A percentile compares a stretch with the other conserved stretches of the same genome.
phyloP scores from a whole-genome alignment of 1,140 invertebrate species.

The Lordiphosa clarofinis region DNA sequence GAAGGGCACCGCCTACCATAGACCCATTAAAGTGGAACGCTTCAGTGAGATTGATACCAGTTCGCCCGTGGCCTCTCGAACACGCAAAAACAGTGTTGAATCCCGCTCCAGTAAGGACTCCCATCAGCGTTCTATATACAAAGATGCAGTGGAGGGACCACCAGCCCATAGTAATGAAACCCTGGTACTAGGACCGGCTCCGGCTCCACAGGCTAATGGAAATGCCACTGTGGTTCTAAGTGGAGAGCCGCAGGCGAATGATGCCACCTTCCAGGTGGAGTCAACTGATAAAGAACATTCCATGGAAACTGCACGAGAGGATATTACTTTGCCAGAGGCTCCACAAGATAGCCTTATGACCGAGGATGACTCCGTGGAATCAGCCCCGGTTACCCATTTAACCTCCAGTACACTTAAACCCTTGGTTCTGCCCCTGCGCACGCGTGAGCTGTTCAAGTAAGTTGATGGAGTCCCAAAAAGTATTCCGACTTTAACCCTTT shows the following conservation, averaged over 20 bases:
- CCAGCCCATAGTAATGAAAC: conserved; percentile 2
- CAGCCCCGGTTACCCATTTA: conserved; percentile 16
- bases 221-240: conserved; percentile 25
- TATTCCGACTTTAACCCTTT: no score
- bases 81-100: conserved; percentile 46
- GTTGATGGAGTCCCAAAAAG: neutral
- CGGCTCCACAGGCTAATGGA: neutral
- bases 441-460: conserved; percentile 76
- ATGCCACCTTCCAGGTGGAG: conserved; percentile 56
- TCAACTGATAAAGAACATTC: conserved; percentile 30
- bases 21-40: conserved; percentile 71
- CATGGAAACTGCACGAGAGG: conserved; percentile 51
- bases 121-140: conserved; percentile 52
- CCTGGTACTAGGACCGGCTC: neutral
- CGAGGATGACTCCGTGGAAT: conserved; percentile 67
- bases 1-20: conserved; percentile 42
- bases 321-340: conserved; percentile 23
- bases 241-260: conserved; percentile 24
- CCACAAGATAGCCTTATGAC: conserved; percentile 40
- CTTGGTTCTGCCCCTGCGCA: conserved; percentile 59
- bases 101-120: conserved; percentile 28
- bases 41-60: conserved; percentile 59
- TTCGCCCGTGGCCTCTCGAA: conserved; percentile 51
- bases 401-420: conserved; percentile 33
- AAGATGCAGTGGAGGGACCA: conserved; percentile 61